Conservation (phyloP, 2,888 invertebrate species). For the Emmelina monodactyla region DNA sequence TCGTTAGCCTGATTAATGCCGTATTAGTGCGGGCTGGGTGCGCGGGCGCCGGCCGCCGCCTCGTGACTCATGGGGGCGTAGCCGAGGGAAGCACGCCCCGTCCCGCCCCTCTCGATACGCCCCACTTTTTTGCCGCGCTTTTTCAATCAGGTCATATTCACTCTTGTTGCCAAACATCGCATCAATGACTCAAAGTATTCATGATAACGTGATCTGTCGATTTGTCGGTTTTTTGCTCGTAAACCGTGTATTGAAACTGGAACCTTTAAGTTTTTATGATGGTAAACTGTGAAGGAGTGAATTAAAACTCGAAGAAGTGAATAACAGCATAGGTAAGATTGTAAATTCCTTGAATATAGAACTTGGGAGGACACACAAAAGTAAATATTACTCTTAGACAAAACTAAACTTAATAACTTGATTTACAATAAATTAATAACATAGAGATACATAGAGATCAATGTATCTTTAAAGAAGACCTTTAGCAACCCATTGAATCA, state of each 20-base stretch:
- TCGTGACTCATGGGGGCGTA: conserved; percentile 58
- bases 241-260: not conserved
- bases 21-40: conserved; percentile 10
- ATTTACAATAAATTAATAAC: too few species aligned
- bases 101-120: conserved; percentile 51
- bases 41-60: conserved; percentile 37
- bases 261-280: not conserved
- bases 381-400: too few species aligned
- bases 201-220: conserved; percentile 16
- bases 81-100: conserved; percentile 50
- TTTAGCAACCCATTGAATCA: too few species aligned
- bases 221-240: conserved; percentile 20
- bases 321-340: too few species aligned
- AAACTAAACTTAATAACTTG: too few species aligned
- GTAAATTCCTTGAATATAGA: too few species aligned
- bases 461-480: too few species aligned
- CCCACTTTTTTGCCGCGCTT: conserved; percentile 57
- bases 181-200: conserved; percentile 25
- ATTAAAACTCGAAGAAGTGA: too few species aligned
- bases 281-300: not conserved
- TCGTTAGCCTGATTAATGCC: conserved; percentile 1
- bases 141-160: conserved; percentile 41
- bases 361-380: too few species aligned
- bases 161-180: conserved; percentile 49
- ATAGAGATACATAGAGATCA: too few species aligned